phyloP scores from a whole-genome alignment of 2,888 invertebrate species.

The Pediacus dermestoides region DNA sequence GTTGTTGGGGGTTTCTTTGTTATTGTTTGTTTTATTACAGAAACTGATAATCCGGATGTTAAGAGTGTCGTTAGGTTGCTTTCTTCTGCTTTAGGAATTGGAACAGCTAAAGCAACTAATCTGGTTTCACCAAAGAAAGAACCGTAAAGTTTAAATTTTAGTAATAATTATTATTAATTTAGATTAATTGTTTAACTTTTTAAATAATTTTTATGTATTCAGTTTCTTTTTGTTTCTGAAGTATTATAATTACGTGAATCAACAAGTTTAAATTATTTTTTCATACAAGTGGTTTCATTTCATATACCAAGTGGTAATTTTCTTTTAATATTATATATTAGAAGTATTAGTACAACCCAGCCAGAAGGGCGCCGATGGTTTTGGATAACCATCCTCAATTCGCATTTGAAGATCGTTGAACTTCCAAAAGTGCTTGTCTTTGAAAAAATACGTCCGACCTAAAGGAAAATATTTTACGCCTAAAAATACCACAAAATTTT shows the following conservation, averaged over 20 bases:
- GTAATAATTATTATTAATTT: too few relatives aligned
- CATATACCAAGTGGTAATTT: too few relatives aligned
- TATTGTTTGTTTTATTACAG: too few relatives aligned
- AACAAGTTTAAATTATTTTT: too few relatives aligned
- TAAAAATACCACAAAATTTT: not conserved
- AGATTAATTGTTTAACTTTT: too few relatives aligned
- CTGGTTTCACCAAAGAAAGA: slow-evolving; percentile 42
- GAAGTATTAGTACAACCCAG: slow-evolving; percentile 78
- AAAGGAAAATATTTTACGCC: slow-evolving; percentile 34
- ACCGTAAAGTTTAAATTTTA: too few relatives aligned
- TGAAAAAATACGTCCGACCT: slow-evolving; percentile 94
- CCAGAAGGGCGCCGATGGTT: slow-evolving; percentile 76
- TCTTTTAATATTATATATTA: too few relatives aligned
- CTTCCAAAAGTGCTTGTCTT: slow-evolving; percentile 85
- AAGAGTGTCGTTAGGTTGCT: slow-evolving; percentile 77
- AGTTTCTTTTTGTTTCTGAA: too few relatives aligned
- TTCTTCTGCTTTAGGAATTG: slow-evolving; percentile 72
- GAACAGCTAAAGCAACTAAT: slow-evolving; percentile 38
- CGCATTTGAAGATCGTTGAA: slow-evolving; percentile 81
- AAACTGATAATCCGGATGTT: slow-evolving; percentile 68
- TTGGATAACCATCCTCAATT: slow-evolving; percentile 69
- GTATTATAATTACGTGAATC: too few relatives aligned
- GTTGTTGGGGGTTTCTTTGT: too few relatives aligned
- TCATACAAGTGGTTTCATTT: too few relatives aligned
- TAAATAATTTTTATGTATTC: too few relatives aligned